Percentiles rank a stretch among this genome's conserved stretches.
Evolutionary conservation across 2,888 invertebrate genomes (phyloP).

Genomic region (Chydorus sphaericus): DNA sequence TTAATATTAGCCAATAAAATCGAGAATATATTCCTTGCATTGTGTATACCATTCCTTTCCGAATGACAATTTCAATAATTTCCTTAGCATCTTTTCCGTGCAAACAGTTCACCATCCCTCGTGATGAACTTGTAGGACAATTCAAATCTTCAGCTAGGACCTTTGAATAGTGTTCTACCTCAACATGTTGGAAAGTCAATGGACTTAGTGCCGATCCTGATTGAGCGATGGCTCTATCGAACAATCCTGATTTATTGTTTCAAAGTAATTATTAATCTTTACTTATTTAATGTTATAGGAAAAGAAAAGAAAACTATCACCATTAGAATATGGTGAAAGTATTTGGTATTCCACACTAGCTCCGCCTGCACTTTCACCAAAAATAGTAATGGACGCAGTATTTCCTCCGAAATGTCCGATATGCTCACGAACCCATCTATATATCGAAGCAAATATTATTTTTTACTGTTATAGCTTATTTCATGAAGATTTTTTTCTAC

Average conservation of each 20-base stretch:
- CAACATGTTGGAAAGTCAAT: background rate
- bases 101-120: background rate
- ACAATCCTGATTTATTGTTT: background rate
- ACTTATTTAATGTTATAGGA: background rate
- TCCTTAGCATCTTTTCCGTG: background rate
- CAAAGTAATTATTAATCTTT: background rate
- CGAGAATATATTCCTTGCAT: no score
- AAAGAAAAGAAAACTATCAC: no score
- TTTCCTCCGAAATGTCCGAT: conserved; percentile 16
- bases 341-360: conserved; percentile 14
- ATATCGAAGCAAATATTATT: no score
- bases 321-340: background rate
- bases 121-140: background rate
- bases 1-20: no score
- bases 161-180: background rate
- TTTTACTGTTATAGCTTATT: no score
- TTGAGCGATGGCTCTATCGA: background rate
- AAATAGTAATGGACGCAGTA: conserved; percentile 15
- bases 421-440: conserved; percentile 16
- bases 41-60: no score
- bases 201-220: background rate
- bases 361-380: conserved; percentile 17
- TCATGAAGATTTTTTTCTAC: no score
- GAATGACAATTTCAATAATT: background rate
- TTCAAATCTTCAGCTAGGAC: background rate